Percentiles rank a stretch among this genome's conserved stretches.
Evolutionary conservation across 2,113 vertebrate species (phyloP).

Genomic region (Clarias magur): DNA sequence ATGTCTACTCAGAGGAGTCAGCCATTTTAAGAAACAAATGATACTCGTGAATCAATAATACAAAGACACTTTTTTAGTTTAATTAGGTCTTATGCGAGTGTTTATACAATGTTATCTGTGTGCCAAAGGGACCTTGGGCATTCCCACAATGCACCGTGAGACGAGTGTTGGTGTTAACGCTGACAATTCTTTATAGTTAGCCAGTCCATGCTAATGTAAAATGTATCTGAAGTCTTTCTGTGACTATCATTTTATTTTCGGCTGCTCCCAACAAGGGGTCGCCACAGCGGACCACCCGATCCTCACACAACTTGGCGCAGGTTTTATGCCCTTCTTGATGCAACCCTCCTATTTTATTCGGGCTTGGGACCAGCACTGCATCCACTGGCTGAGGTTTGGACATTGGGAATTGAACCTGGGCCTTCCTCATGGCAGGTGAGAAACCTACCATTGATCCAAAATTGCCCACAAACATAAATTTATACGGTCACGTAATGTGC

Average conservation of each 20-base stretch:
- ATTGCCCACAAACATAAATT: too few relatives aligned
- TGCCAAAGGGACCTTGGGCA: not conserved
- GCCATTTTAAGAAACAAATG: constrained; percentile 28
- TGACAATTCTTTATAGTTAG: not conserved
- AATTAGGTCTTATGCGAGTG: constrained; percentile 14
- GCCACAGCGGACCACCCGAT: too few relatives aligned
- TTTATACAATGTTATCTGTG: not conserved
- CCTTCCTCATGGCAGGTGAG: too few relatives aligned
- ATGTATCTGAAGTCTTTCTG: not conserved
- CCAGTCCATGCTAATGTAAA: not conserved
- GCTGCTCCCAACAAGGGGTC: too few relatives aligned
- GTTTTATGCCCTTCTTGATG: too few relatives aligned
- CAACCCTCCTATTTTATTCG: too few relatives aligned
- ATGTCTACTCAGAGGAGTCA: constrained; percentile 1
- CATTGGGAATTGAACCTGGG: too few relatives aligned
- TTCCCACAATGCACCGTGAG: constrained; percentile 7
- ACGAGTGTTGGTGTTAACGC: not conserved
- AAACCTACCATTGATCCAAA: too few relatives aligned
- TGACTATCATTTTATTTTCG: not conserved
- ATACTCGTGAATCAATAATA: not conserved
- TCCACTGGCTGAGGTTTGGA: too few relatives aligned
- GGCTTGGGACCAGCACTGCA: too few relatives aligned
- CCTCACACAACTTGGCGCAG: too few relatives aligned
- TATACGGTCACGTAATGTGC: too few relatives aligned
- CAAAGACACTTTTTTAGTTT: constrained; percentile 22